Percentiles rank a stretch among this genome's conserved stretches.
Conservation (phyloP, 2,888 invertebrate genomes). For the Carterocephalus palaemon region DNA sequence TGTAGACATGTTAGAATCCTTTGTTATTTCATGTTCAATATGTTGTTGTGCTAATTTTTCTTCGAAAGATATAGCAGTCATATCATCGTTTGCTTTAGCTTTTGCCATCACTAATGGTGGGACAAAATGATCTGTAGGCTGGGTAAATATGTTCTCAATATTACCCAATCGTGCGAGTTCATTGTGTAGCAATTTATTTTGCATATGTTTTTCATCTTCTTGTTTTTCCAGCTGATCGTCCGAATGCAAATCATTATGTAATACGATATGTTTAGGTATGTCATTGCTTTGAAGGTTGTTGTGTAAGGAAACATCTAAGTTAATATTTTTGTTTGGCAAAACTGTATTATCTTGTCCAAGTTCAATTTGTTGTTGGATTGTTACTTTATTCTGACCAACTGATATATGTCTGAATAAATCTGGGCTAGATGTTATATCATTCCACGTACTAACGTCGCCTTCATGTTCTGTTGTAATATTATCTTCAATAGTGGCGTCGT, state of each 20-base stretch:
- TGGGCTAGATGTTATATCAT: conserved; percentile 38
- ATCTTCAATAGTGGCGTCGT: conserved; percentile 50
- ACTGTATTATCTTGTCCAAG: conserved; percentile 24
- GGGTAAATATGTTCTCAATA: conserved; percentile 69
- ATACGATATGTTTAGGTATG: conserved; percentile 51
- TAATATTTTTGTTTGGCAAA: conserved; percentile 43
- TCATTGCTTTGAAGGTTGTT: conserved; percentile 63
- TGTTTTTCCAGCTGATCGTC: conserved; percentile 55
- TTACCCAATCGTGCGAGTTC: conserved; percentile 67
- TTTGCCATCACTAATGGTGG: conserved; percentile 76
- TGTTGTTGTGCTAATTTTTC: conserved; percentile 71
- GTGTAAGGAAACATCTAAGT: conserved; percentile 42
- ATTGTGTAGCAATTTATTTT: conserved; percentile 67
- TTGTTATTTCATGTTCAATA: conserved; percentile 49
- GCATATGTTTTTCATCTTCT: conserved; percentile 62
- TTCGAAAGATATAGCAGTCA: conserved; percentile 71
- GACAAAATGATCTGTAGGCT: conserved; percentile 73
- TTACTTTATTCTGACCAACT: conserved; percentile 32
- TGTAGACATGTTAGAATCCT: conserved; percentile 35
- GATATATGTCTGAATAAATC: conserved; percentile 32
- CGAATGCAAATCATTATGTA: conserved; percentile 44
- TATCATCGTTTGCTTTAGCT: conserved; percentile 70
- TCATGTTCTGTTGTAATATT: conserved; percentile 50
- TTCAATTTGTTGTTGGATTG: conserved; percentile 15
- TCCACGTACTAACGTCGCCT: conserved; percentile 45